These are phyloP conservation scores for Drosophila flavopinicola DNA, from an alignment of 2,888 invertebrate genomes.

Conservation along the genomic window DNA sequence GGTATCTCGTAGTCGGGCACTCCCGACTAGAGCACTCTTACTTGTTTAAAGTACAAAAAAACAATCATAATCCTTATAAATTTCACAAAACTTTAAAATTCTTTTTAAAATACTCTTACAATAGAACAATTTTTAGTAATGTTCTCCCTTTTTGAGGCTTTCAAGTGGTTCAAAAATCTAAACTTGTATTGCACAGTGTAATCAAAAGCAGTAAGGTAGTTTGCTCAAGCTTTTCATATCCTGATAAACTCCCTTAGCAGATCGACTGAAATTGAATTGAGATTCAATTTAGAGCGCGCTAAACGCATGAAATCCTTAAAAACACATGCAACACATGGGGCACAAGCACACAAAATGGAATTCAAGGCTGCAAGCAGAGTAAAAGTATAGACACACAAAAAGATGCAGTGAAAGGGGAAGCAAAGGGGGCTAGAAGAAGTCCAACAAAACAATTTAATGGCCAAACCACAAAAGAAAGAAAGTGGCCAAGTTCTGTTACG, in stretches of 20 bases:
- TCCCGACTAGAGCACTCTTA: no score
- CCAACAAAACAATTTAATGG: constrained; percentile 68
- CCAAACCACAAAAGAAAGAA: constrained; percentile 57
- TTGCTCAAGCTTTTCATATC: not conserved
- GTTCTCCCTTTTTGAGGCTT: no score
- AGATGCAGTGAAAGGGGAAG: constrained; percentile 7
- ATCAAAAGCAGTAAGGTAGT: not conserved
- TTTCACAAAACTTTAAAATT: no score
- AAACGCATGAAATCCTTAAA: constrained; percentile 37
- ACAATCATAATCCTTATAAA: no score
- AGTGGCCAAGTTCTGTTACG: constrained; percentile 48
- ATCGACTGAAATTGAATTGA: constrained; percentile 31
- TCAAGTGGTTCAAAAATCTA: no score
- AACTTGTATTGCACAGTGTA: no score
- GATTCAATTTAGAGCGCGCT: constrained; percentile 48
- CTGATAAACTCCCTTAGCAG: not conserved
- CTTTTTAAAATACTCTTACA: no score
- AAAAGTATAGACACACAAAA: constrained; percentile 20
- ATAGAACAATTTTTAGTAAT: no score
- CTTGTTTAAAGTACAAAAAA: no score
- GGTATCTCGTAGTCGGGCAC: no score
- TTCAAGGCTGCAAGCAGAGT: constrained; percentile 28
- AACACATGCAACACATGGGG: constrained; percentile 59
- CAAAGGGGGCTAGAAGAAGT: constrained; percentile 2
- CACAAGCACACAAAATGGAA: constrained; percentile 12